Conservation (phyloP, 2,888 invertebrate species). For the Phragmatobia fuliginosa region DNA sequence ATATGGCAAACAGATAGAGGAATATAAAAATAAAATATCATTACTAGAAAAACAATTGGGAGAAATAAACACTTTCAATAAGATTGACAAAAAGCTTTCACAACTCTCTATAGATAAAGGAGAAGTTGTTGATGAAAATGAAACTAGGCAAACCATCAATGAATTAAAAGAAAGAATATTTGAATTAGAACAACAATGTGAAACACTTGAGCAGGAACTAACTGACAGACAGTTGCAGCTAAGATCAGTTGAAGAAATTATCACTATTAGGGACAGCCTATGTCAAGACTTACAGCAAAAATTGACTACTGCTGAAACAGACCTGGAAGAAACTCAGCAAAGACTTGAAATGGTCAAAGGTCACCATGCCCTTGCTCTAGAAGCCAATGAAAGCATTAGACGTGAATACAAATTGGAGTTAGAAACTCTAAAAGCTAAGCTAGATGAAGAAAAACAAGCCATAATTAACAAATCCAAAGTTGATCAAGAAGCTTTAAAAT, state of each 20-base stretch:
- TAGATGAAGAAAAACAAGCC: slow-evolving; percentile 80
- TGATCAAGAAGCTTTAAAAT: slow-evolving; percentile 74
- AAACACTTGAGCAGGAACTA: slow-evolving; percentile 75
- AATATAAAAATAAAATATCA: slow-evolving; percentile 73
- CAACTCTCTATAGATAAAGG: slow-evolving; percentile 38
- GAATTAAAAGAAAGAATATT: slow-evolving; percentile 64
- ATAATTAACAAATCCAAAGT: slow-evolving; percentile 72
- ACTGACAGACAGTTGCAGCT: slow-evolving; percentile 77
- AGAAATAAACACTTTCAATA: slow-evolving; percentile 52
- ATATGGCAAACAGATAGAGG: slow-evolving; percentile 79
- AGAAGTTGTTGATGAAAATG: slow-evolving; percentile 15
- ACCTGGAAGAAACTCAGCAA: slow-evolving; percentile 76
- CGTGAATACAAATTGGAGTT: slow-evolving; percentile 81
- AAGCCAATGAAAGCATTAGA: slow-evolving; percentile 84
- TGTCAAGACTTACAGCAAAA: slow-evolving; percentile 81
- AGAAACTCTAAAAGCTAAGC: slow-evolving; percentile 76
- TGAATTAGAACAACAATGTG: slow-evolving; percentile 71
- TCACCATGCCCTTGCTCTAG: slow-evolving; percentile 80
- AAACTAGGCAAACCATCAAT: slow-evolving; percentile 47
- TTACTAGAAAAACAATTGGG: slow-evolving; percentile 61
- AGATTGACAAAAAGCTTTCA: slow-evolving; percentile 57
- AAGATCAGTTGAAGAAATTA: slow-evolving; percentile 77
- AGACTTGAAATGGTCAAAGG: slow-evolving; percentile 83
- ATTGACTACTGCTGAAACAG: slow-evolving; percentile 70
- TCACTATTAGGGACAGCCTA: slow-evolving; percentile 77